These are phyloP conservation scores for Papilio polytes DNA, from an alignment of 1,140 invertebrate genomes.

Conservation along the genomic window DNA sequence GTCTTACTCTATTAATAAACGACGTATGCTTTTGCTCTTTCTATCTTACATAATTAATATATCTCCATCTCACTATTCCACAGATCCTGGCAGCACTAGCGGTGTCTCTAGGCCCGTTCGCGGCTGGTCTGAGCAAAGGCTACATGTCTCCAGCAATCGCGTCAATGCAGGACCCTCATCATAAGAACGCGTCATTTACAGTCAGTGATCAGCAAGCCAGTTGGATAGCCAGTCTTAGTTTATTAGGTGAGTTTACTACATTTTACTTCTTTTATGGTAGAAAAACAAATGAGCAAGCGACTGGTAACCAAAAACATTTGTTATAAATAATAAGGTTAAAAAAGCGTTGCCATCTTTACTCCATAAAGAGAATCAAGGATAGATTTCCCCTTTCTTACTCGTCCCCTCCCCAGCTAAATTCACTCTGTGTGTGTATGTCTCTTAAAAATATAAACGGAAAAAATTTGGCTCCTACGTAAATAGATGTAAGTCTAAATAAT, in stretches of 20 bases:
- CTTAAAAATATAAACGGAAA: no score
- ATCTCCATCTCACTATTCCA: slow-evolving; percentile 29
- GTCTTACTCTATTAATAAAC: neutral
- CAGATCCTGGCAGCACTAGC: slow-evolving; percentile 92
- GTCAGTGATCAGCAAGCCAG: slow-evolving; percentile 91
- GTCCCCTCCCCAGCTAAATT: no score
- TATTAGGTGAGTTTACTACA: slow-evolving; percentile 85
- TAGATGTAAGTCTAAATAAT: no score
- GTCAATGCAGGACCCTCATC: slow-evolving; percentile 88
- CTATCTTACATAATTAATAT: neutral
- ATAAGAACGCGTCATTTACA: slow-evolving; percentile 78
- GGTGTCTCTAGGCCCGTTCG: slow-evolving; percentile 91
- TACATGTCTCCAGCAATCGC: slow-evolving; percentile 93
- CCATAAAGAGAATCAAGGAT: no score
- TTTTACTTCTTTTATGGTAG: no score
- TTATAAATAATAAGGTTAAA: no score
- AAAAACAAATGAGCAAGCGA: no score
- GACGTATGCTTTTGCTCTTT: slow-evolving; percentile 27
- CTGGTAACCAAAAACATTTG: no score
- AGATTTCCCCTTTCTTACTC: no score
- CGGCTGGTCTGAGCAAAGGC: slow-evolving; percentile 92
- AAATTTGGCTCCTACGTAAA: no score
- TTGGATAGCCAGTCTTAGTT: slow-evolving; percentile 92
- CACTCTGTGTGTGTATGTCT: no score
- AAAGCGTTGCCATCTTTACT: no score